Evolutionary conservation across 2,888 invertebrate genomes (phyloP).

Genomic region (Caradrina kadenii): DNA sequence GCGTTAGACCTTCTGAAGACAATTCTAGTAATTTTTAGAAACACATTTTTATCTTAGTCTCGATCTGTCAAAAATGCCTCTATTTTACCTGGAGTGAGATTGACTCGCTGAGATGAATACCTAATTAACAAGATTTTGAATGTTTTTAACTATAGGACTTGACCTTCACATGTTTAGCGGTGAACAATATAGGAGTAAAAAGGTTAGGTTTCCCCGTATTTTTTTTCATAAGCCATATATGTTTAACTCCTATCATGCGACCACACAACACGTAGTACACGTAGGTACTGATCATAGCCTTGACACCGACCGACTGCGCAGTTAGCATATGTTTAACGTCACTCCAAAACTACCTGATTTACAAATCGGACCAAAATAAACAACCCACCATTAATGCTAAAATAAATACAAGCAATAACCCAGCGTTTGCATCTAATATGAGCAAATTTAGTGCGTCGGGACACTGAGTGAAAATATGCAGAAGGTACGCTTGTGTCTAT

Average conservation of each 20-base stretch:
- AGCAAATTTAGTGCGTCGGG: slow-evolving; percentile 58
- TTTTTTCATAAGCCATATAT: no score
- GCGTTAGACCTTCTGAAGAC: no score
- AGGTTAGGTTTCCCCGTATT: no score
- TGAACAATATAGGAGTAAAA: no score
- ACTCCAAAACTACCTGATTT: slow-evolving; percentile 54
- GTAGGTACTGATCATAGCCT: slow-evolving; percentile 12
- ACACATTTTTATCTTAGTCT: no score
- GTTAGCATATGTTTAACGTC: slow-evolving; percentile 12
- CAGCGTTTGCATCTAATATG: slow-evolving; percentile 61
- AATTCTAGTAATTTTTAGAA: no score
- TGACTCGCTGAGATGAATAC: no score
- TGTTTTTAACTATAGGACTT: no score
- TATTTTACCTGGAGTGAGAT: no score
- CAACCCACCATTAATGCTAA: slow-evolving; percentile 58
- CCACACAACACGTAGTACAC: neutral
- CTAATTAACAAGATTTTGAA: no score
- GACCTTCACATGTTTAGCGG: no score
- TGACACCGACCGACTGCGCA: slow-evolving; percentile 34
- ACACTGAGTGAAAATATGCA: neutral
- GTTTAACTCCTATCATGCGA: neutral
- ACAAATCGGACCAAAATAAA: slow-evolving; percentile 58
- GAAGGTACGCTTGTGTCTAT: slow-evolving; percentile 32
- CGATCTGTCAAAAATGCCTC: no score
- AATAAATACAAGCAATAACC: slow-evolving; percentile 61